phyloP scores from a whole-genome alignment of 2,113 vertebrate genomes.

The Himantopus leucocephalus region DNA sequence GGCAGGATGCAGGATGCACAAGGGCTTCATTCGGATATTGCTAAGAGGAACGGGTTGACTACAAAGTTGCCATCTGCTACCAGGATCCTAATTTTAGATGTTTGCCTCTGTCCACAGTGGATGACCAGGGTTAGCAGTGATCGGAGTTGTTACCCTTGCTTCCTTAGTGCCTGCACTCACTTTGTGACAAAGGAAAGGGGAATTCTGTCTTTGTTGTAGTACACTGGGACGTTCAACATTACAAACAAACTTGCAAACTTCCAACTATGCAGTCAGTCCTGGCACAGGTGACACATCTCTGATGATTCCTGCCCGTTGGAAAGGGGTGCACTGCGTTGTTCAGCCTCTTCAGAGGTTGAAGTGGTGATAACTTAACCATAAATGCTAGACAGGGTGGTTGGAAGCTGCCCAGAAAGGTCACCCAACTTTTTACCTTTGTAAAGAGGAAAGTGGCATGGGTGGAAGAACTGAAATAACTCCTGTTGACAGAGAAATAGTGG shows the following conservation, averaged over 20 bases:
- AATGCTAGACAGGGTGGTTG: not conserved
- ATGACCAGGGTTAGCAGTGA: not conserved
- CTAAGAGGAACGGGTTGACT: not conserved
- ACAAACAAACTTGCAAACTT: not conserved
- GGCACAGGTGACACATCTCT: not conserved
- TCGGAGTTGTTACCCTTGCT: not conserved
- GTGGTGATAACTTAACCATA: not conserved
- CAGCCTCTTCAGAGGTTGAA: not conserved
- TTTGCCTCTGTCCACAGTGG: not conserved
- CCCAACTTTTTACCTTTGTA: not conserved
- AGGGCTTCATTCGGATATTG: not conserved
- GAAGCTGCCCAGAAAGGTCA: not conserved
- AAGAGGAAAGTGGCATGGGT: not conserved
- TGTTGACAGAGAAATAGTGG: not conserved
- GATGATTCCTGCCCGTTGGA: not conserved
- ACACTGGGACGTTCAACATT: accelerated
- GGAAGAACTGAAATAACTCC: not conserved
- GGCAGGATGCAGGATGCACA: not conserved
- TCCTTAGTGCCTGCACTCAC: not conserved
- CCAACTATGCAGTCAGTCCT: not conserved
- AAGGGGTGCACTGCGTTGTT: not conserved
- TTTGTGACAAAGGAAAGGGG: not conserved
- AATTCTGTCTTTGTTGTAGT: not conserved
- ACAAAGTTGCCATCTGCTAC: not conserved
- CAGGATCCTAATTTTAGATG: not conserved